A percentile compares a stretch with the other conserved stretches of the same genome.
phyloP scores from a whole-genome alignment of 2,113 vertebrate genomes.

The Cyanoliseus patagonus region DNA sequence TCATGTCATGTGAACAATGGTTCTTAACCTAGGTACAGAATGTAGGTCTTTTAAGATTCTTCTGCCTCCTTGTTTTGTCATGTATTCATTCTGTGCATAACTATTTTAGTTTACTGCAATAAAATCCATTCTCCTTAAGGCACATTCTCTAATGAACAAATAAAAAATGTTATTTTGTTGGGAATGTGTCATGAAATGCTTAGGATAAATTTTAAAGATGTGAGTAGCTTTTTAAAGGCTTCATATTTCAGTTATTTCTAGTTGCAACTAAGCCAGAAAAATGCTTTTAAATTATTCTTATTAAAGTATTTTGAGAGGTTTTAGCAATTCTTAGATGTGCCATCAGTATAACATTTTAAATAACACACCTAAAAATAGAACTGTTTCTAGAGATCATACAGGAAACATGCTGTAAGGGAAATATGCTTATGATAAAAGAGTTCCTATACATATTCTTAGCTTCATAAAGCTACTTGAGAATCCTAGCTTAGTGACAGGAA shows the following conservation, averaged over 20 bases:
- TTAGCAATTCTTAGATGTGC: slow-evolving; percentile 5
- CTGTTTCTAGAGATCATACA: not conserved
- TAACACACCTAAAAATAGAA: slow-evolving; percentile 51
- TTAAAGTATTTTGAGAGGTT: slow-evolving; percentile 23
- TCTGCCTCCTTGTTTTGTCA: not conserved
- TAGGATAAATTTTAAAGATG: slow-evolving; percentile 21
- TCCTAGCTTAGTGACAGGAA: not conserved
- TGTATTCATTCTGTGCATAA: not conserved
- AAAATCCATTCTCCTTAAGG: slow-evolving; percentile 32
- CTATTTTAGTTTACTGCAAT: not conserved
- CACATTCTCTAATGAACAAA: slow-evolving; percentile 19
- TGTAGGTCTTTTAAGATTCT: not conserved
- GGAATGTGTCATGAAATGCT: slow-evolving; percentile 11
- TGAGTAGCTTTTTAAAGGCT: slow-evolving; percentile 9
- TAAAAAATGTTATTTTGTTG: slow-evolving; percentile 16
- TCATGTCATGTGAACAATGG: not conserved
- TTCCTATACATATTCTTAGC: not conserved
- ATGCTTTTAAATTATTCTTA: slow-evolving; percentile 14
- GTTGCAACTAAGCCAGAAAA: slow-evolving; percentile 8
- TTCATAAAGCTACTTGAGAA: not conserved
- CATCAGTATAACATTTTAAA: slow-evolving; percentile 35
- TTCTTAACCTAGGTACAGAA: not conserved
- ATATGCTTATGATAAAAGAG: not conserved
- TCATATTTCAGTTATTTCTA: not conserved
- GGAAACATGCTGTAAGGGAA: not conserved